Evolutionary conservation across 2,888 invertebrate genomes (phyloP), one percentile per base, ranked within the genome.

Genomic region (Drosophila anceps): DNA sequence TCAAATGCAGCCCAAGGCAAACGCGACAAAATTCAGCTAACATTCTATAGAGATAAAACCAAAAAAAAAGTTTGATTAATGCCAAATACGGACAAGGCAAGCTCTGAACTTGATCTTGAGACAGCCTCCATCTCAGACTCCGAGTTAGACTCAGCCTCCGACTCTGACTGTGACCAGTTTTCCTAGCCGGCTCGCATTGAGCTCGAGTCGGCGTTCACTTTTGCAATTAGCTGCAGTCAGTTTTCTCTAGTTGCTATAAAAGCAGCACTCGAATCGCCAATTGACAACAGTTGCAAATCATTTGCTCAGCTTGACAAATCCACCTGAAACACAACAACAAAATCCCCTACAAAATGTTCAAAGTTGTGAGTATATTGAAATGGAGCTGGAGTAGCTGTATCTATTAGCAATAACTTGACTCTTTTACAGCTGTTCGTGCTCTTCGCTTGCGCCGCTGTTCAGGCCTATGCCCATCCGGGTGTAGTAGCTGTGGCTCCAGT

Each of bases 401-500:
- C 41, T 55, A 86, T 50, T 35, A 50, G 9, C 27, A 29, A 51
- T 20, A 15, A 39, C 18, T 13, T 37, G 1, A n/a, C 2, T 13
- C 44, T 37, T 2, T 83, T 86, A 57, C 70, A 93, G 92, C 91
- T 93, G 70, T 91, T 92, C 75, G 86, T 93, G 51, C 73, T 92
- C 69, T 84, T 87, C 76, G 84, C 92, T 80, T 67, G 91, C 66
- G 92, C 81, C 43, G 90, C 89, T 61, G 76, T 72, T 43, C 84
- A 85, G 82, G 91, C 82, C 33, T 84, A 82, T 72, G 92, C 92
- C 64, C 77, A 89, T 55, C 93, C 93, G 44, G 91, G 92, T 37
- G 92, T 94, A 27, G 89, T 92, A 12, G 84, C 79, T n/a, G 92
- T 92, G 27, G 93, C 91, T 20, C 92, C 93, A 27, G 92, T 93